Percentiles rank a stretch among this genome's conserved stretches.
phyloP scores from a whole-genome alignment of 2,888 invertebrate species.

The Drosophila diplacantha region DNA sequence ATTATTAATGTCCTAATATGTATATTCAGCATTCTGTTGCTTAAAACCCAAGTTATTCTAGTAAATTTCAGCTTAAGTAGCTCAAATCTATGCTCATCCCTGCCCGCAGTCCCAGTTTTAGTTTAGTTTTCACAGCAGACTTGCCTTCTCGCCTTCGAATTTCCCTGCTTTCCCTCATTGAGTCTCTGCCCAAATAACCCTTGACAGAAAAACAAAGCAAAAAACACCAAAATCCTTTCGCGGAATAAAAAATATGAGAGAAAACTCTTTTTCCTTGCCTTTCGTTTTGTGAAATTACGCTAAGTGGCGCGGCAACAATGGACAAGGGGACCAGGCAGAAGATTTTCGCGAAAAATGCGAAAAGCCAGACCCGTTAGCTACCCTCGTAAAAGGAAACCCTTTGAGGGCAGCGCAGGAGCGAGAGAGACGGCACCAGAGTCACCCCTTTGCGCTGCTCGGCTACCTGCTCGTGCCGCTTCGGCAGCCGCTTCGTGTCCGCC shows the following conservation, averaged over 20 bases:
- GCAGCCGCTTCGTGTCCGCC: constrained; percentile 27
- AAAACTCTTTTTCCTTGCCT: constrained; percentile 23
- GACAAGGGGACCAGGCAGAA: constrained; percentile 7
- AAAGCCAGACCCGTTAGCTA: constrained; percentile 39
- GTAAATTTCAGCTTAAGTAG: background rate
- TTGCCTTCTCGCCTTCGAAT: background rate
- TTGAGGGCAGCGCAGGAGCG: constrained; percentile 30
- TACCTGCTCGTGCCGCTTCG: constrained; percentile 48
- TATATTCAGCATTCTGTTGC: background rate
- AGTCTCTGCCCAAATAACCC: constrained; percentile 6
- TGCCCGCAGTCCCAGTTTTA: background rate
- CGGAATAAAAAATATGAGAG: constrained; percentile 3
- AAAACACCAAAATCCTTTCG: constrained; percentile 28
- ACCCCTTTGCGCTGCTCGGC: constrained; percentile 37
- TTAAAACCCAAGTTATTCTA: background rate
- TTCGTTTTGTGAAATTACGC: constrained; percentile 32
- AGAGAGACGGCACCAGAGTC: constrained; percentile 1
- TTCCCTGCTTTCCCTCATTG: constrained; percentile 17
- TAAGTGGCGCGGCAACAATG: constrained; percentile 47
- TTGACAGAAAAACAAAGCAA: background rate
- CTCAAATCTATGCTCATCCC: too few relatives aligned
- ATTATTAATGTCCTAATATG: background rate
- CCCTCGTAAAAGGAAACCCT: constrained; percentile 64
- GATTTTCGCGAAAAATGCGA: constrained; percentile 60
- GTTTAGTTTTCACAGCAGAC: constrained; percentile 1